Base-by-base conservation (phyloP, 2,888 invertebrate species). In the Sisyra terminalis region DNA sequence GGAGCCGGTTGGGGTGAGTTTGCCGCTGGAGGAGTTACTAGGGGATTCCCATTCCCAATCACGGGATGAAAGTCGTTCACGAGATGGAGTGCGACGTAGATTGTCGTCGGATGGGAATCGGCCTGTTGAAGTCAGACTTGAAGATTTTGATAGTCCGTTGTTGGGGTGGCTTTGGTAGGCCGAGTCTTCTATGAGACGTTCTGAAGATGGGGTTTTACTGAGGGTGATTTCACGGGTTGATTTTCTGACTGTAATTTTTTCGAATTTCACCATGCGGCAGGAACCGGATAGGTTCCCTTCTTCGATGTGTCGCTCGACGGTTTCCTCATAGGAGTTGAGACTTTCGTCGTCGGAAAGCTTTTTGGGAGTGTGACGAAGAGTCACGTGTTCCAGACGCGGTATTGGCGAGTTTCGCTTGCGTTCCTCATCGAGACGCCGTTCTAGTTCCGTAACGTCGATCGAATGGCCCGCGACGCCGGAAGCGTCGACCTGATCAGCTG, bases 201-300 rank as follows among this genome's bases (percentile, higher is more conserved):
- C 72, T 46, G 71, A 70, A 35, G 71, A 71, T 1, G 72, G 71
- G 2, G 70, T 71, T 43, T 70, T 56, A 52, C 66, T 68, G 1
- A 66, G 57, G 6, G 58, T 61, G 1, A 72, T 59, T 51, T 81
- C 75, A 38, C 66, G 63, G n/a, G 71, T 59, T 29, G 76, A 74
- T 60, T 72, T 78, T 54, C 69, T 70, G 42, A 80, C 70, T 3
- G 71, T 73, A 50, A 80, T 72, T 57, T 74, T 70, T 57, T 85
- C 83, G 49, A 79, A 78, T 57, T 79, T 81, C 38, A 83, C 75
- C 50, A 75, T 71, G 52, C 73, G 75, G 8, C 70, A 66, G 5
- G 78, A 76, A 43, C 73, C 65, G 18, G 66, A 62, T 32, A 75
- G 60, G 49, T 79, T 78, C 50, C 75, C 77, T 61, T 78, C 77